Evolutionary conservation across 2,888 invertebrate genomes (phyloP), one percentile per base, ranked within the genome.

Genomic region (Brachycybe producta): DNA sequence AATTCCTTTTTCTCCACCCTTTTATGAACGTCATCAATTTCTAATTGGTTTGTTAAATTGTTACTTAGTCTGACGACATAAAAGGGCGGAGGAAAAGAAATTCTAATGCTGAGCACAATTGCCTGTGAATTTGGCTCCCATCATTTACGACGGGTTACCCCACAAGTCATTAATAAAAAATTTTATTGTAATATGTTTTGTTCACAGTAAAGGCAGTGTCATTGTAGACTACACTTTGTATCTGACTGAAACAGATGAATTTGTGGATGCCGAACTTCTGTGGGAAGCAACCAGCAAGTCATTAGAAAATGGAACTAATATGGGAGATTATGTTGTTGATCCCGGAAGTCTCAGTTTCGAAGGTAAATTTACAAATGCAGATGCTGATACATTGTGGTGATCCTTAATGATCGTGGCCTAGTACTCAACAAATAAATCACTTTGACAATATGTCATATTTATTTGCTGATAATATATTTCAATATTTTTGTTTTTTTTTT

Each of bases 171-270:
- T n/a, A n/a, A n/a, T n/a, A n/a, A n/a, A n/a, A n/a, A n/a, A n/a
- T n/a, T n/a, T n/a, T n/a, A n/a, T n/a, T n/a, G n/a, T n/a, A n/a
- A n/a, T 30, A 30, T 26, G 23, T 41, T 3, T 41, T 15, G 27
- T 49, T 64, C 70, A 53, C 62, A 87, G 82, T 62, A 75, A 82
- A 64, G 88, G 88, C 51, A 87, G 87, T 58, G 81, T 90, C 41
- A 71, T 90, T 15, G 88, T 88, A 13, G 90, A 90, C 65, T 90
- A 85, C 64, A 80, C 85, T 58, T 81, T 90, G 15, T 85, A 86
- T 68, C 66, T 90, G 52, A 79, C 79, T 57, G 81, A 86, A 58
- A 73, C 86, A 2, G 78, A 76, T 36, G 73, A 76, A 50, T 76
- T 75, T 60, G 73, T 84, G 15, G 76, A 82, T 58, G 84, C 84